Base-by-base conservation (phyloP, 2,888 invertebrate species). In the Deilephila elpenor region DNA sequence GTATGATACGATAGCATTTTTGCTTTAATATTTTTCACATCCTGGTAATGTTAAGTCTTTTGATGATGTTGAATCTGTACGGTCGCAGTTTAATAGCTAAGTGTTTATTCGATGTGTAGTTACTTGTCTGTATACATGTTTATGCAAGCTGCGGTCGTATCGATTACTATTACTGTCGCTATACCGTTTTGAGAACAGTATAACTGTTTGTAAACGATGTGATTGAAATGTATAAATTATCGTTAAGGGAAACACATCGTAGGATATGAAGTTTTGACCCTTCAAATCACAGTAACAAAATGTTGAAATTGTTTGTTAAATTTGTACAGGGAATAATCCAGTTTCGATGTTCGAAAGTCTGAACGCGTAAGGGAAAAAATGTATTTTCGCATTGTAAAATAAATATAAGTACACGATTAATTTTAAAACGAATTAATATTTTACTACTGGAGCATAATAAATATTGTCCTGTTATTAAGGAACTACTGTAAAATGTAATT, bases 261-360 rank as follows among this genome's bases (percentile, higher is more conserved):
- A 78, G 78, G 76, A 78, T 75, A 76, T 77, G 77, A 75, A 75
- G 75, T 75, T 37, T 67, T 67, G 56, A 75, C 82, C 84, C 92
- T 94, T 94, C 94, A 93, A 89, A 93, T 94, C 94, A 94, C 94
- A 94, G 82, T 93, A 93, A 94, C 94, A 93, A 93, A 92, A 91
- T 91, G 84, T 85, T 87, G 80, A 79, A 86, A 89, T 85, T 88
- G 88, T 88, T 93, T 93, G 92, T 93, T 93, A 88, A 90, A 92
- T 88, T 87, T 94, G 94, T 94, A 94, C 94, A 94, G 94, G 94
- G 94, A 94, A 81, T 88, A 87, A 88, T 89, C 86, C 90, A 90
- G 88, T 89, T 91, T 89, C 80, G 89, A 89, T 86, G 94, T 93
- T 93, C 93, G 88, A 90, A 94, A 94, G 94, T 93, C 93, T 94